These are phyloP conservation scores for Bubalus kerabau DNA, from an alignment of 2,113 vertebrate genomes.

Conservation along the genomic window DNA sequence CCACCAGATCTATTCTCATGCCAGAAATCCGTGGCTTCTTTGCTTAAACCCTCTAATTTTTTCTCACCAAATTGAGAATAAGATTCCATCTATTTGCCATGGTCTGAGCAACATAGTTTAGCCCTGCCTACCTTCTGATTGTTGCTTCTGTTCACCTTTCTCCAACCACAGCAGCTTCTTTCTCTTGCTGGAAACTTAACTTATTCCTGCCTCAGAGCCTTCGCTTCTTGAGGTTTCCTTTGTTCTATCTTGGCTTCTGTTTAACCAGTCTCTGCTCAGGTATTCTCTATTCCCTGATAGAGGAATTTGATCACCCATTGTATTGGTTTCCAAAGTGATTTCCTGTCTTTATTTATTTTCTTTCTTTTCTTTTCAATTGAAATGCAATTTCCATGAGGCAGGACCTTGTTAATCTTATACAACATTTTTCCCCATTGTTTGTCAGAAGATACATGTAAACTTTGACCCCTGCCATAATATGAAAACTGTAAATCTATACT, in stretches of 20 bases:
- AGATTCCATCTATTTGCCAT: background rate
- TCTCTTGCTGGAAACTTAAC: background rate
- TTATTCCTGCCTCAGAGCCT: background rate
- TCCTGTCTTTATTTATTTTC: constrained; percentile 5
- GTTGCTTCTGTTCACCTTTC: background rate
- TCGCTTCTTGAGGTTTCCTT: background rate
- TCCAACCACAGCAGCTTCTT: background rate
- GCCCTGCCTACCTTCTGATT: background rate
- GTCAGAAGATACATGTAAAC: background rate
- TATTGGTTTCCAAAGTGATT: background rate
- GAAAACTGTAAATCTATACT: background rate
- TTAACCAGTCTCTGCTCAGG: background rate
- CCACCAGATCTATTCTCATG: background rate
- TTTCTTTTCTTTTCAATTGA: background rate
- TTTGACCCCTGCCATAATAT: background rate
- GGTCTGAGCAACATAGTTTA: background rate
- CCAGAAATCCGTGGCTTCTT: background rate
- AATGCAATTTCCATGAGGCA: constrained; percentile 7
- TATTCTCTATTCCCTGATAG: background rate
- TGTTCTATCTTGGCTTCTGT: background rate
- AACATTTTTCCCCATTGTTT: background rate
- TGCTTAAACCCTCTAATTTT: background rate
- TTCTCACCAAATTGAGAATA: background rate
- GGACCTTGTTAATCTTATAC: background rate
- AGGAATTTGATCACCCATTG: background rate